Base-by-base conservation (phyloP, 2,113 vertebrate species). In the Chrysochloris asiatica region DNA sequence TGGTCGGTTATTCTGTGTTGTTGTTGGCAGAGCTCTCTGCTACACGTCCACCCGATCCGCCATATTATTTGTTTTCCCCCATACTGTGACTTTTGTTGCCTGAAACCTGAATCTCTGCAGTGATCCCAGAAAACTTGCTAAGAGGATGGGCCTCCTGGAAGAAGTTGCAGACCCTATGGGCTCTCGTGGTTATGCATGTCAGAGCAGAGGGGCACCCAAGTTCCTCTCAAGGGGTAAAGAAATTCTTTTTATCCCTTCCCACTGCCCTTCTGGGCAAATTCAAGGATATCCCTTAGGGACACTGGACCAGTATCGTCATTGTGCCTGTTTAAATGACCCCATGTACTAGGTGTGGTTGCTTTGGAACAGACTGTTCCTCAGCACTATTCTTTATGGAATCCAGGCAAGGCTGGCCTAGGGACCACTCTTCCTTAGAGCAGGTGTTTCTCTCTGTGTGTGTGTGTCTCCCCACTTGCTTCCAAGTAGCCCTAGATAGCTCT, bases 141-240 rank as follows among this genome's bases (percentile, higher is more conserved):
- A 61, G 21, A 63, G 21, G n/a, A 21, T 0, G 11, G 28, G 61
- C 6, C 26, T n/a, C 14, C 36, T 16, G 63, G 72, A 85, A 61
- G n/a, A 63, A 63, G 8, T 33, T 48, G 7, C 22, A 1, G 3
- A 7, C 28, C 41, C 28, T 28, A 4, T 28, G 38, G 11, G 14
- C 21, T 38, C 24, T 4, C 12, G 1, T 12, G 43, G 41, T 19
- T 38, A 63, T 6, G 43, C 16, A 10, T 0, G 0, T 77, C 45
- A 33, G 56, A 54, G 38, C 10, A 10, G 24, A 38, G 7, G 56
- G 61, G 2, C 21, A 16, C 12, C 1, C 21, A 6, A 38, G 28
- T n/a, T 67, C 80, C n/a, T 38, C 1, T 90, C 30, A 4, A 16
- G 30, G 45, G 33, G 72, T 8, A 28, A 54, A 24, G 63, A 19